A percentile compares a stretch with the other conserved stretches of the same genome.
phyloP scores from a whole-genome alignment of 2,113 vertebrate genomes.

The Dendrocopos noguchii region DNA sequence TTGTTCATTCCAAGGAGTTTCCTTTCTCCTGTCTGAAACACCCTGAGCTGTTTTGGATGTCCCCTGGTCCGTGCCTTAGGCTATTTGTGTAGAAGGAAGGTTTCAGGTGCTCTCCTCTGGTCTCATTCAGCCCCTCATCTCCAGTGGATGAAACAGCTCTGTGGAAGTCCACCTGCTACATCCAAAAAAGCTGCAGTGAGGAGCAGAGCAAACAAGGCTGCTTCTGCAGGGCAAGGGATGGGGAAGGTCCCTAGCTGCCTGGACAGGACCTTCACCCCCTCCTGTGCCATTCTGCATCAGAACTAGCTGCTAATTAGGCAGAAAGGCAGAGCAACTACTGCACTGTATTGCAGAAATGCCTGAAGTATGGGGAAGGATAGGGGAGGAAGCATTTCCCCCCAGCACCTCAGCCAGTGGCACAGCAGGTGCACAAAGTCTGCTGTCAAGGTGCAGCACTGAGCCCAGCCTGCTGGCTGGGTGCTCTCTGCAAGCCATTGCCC shows the following conservation, averaged over 20 bases:
- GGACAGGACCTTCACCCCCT: neutral
- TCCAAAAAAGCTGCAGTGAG: neutral
- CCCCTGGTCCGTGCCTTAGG: neutral
- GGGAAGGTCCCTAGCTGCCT: neutral
- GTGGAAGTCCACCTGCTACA: neutral
- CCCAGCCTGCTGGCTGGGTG: neutral
- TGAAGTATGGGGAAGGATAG: neutral
- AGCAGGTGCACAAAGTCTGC: neutral
- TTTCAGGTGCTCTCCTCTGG: neutral
- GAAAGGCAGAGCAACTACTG: neutral
- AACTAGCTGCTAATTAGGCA: neutral
- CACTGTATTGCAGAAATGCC: neutral
- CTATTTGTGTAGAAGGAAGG: neutral
- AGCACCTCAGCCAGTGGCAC: neutral
- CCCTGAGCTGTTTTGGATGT: neutral
- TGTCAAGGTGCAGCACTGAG: neutral
- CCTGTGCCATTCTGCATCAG: neutral
- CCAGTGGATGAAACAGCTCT: neutral
- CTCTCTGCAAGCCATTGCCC: neutral
- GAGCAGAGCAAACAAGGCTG: neutral
- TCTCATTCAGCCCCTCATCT: neutral
- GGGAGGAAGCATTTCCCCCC: neutral
- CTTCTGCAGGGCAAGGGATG: neutral
- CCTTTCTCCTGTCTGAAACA: neutral
- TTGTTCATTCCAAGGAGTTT: neutral